Conservation (phyloP, 1,140 invertebrate species). For the Brachionus koreanus region DNA sequence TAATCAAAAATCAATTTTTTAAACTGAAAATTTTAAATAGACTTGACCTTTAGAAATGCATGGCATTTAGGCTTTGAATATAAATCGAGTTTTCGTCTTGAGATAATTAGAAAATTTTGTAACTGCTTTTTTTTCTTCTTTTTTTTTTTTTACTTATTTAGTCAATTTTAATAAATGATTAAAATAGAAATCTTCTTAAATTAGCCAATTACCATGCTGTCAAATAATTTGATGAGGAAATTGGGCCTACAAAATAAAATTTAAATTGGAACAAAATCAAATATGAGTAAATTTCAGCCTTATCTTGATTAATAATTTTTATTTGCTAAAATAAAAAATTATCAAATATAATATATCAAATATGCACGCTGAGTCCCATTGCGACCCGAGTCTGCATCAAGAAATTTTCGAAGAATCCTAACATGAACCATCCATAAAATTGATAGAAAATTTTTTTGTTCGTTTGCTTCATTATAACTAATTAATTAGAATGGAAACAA, state of each 20-base stretch:
- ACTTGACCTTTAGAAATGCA: not conserved
- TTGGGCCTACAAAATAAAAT: not conserved
- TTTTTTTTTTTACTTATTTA: not conserved
- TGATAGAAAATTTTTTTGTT: not conserved
- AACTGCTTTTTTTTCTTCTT: not conserved
- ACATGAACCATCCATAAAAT: not conserved
- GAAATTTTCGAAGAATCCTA: not conserved
- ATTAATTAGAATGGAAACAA: conserved; percentile 6
- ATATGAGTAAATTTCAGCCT: not conserved
- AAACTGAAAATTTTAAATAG: not conserved
- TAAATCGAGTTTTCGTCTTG: not conserved
- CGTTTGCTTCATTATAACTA: not conserved
- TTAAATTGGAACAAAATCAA: not conserved
- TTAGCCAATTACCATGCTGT: not conserved
- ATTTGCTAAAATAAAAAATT: not conserved
- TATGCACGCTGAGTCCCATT: not conserved
- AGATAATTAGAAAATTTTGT: not conserved
- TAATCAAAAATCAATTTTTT: conserved; percentile 10
- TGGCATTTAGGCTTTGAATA: not conserved
- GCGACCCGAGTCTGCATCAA: not conserved
- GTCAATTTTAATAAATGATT: not conserved
- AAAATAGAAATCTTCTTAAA: not conserved
- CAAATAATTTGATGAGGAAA: not conserved
- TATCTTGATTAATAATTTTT: not conserved
- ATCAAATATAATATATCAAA: not conserved